Base-by-base conservation (phyloP, 2,113 vertebrate species). In the Periophthalmus modestus region DNA sequence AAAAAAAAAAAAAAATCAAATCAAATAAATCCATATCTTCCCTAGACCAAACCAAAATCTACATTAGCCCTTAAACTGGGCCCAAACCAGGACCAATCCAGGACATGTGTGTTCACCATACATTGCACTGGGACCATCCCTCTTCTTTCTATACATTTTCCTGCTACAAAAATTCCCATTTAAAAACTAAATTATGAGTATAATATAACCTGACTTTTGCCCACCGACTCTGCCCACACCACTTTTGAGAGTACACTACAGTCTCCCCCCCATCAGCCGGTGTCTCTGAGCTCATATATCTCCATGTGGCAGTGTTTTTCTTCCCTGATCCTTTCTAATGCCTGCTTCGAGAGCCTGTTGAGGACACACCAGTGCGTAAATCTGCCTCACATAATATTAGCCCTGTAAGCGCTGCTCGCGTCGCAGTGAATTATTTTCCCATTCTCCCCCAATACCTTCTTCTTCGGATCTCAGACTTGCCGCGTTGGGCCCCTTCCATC, bases 381-480 rank as follows among this genome's bases (percentile, higher is more conserved):
- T 82, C 73, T 70, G 18, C 28, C 71, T 74, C 69, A 67, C 68
- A 80, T 82, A 73, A 84, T 82, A 82, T 80, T 83, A 76, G 68
- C 28, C 67, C 70, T 83, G 36, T 69, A 74, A 82, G 77, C 50
- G 24, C 18, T 69, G 69, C 72, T 74, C 48, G 57, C 65, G 79
- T 80, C 75, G 82, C 54, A 74, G 67, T 87, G 77, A 83, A 83
- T 86, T 82, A 74, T 88, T 58, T 77, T 80, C 65, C 69, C 47
- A 28, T 83, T 85, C 65, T 84, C 63, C 72, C 48, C 47, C 66
- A 39, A 66, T 66, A 19, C 5, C 66, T 52, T 71, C 11, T 59
- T 78, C 50, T 72, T 71, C 19, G 14, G 74, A 48, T 72, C 70
- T 76, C 59, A 36, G 52, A 74, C 59, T 82, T 76, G 50, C 63